phyloP scores from a whole-genome alignment of 2,113 vertebrate species.

The Malurus alboscapulatus region DNA sequence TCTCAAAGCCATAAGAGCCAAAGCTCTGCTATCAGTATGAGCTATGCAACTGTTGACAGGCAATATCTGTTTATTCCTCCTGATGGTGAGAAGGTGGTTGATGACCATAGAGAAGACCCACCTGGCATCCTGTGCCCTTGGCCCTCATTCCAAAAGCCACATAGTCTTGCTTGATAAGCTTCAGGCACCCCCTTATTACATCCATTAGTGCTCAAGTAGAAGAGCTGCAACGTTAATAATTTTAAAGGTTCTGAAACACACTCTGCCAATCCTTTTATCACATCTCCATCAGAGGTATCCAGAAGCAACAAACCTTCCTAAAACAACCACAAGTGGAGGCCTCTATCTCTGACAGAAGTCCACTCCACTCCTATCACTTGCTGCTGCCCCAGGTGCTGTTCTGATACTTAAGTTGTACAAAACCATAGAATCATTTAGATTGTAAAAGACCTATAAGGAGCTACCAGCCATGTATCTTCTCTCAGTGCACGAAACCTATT shows the following conservation, averaged over 20 bases:
- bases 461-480: not conserved
- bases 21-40: not conserved
- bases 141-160: not conserved
- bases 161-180: not conserved
- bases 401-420: not conserved
- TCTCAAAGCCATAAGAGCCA: not conserved
- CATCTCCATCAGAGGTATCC: not conserved
- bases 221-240: not conserved
- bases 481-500: not conserved
- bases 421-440: not conserved
- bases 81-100: not conserved
- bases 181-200: not conserved
- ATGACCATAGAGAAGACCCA: not conserved
- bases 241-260: not conserved
- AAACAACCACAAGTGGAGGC: not conserved
- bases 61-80: not conserved
- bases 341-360: not conserved
- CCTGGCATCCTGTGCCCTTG: not conserved
- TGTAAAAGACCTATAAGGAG: not conserved
- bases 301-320: not conserved
- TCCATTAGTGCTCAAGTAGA: not conserved
- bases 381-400: not conserved
- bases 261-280: not conserved
- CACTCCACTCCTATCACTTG: not conserved
- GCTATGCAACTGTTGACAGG: not conserved